These are phyloP conservation scores for Drosophila prosaltans DNA, from an alignment of 1,140 invertebrate species.

Conservation along the genomic window DNA sequence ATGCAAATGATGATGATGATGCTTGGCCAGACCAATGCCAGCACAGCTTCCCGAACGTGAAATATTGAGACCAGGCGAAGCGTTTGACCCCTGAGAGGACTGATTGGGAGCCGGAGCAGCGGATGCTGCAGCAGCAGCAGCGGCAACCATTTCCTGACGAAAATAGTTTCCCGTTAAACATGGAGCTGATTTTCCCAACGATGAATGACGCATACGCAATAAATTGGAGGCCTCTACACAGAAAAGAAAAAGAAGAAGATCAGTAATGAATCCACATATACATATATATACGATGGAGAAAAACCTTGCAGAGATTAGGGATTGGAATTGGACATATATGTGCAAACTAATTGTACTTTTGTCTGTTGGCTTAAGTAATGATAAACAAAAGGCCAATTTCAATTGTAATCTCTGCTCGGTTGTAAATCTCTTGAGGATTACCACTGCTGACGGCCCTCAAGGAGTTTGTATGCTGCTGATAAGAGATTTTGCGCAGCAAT, in stretches of 20 bases:
- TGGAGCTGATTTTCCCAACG: slow-evolving; percentile 95
- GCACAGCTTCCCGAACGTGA: slow-evolving; percentile 81
- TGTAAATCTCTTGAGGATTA: slow-evolving; percentile 25
- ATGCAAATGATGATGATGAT: slow-evolving; percentile 69
- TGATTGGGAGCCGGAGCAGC: slow-evolving; percentile 22
- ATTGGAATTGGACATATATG: background rate
- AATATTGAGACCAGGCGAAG: slow-evolving; percentile 59
- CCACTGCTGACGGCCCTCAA: slow-evolving; percentile 70
- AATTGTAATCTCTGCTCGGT: background rate
- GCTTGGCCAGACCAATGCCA: slow-evolving; percentile 67
- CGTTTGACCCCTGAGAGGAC: slow-evolving; percentile 4
- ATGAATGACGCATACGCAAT: slow-evolving; percentile 92
- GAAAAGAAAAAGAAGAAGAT: background rate
- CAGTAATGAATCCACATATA: background rate
- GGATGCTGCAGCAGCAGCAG: slow-evolving; percentile 67
- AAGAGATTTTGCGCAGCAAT: slow-evolving; percentile 73
- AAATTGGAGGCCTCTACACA: slow-evolving; percentile 87
- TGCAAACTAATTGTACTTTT: too few species aligned
- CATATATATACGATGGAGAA: background rate
- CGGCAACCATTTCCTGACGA: slow-evolving; percentile 86
- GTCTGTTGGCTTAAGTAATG: too few species aligned
- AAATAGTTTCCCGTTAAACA: slow-evolving; percentile 73
- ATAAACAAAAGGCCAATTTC: background rate
- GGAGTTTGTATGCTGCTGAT: slow-evolving; percentile 80
- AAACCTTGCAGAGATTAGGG: slow-evolving; percentile 5